Base-by-base conservation (phyloP, 2,113 vertebrate genomes). In the Panurus biarmicus region DNA sequence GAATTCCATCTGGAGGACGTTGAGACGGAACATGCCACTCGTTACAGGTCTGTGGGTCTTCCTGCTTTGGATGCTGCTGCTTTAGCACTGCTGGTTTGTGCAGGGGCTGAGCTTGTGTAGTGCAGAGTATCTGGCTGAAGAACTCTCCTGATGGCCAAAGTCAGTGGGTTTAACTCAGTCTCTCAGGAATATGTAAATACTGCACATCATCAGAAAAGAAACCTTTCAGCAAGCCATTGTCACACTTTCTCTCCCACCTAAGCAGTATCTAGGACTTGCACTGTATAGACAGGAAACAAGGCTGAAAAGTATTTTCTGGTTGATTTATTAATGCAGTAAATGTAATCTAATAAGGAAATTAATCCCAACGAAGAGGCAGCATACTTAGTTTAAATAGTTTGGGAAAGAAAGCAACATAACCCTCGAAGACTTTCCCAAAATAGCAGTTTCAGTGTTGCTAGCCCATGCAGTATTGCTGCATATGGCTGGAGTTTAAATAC, bases 1-100 rank as follows among this genome's bases (percentile, higher is more conserved):
- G 98, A 99, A 94, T 99, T 99, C 85, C 99, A 99, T 51, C 97
- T 99, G 64, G 99, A 99, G 95, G 98, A 99, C 4, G 94, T 98
- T 18, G 95, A 98, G 94, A 99, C 98, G 0, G 99, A 99, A 11
- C 90, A 96, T 3, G 99, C 99, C 66, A 97, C 95, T 29, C 98
- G 99, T 67, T 99, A 99, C 98, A 99, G 99, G 99, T 99, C 77
- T 78, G 97, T 93, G 38, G 16, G 10, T 24, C 7, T 40, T 87
- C 61, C 35, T 50, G 47, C 45, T 66, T 65, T 79, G 40, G 61
- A 5, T 42, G 57, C 28, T 85, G 47, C 4, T 29, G 2, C n/a
- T n/a, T 48, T 65, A 15, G n/a, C 29, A 5, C 7, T 44, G 24
- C 24, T 93, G 29, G 2, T 61, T 58, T 76, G 35, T 45, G 17